These are phyloP conservation scores for Leuciscus idus DNA, from an alignment of 2,113 vertebrate species.

Conservation along the genomic window DNA sequence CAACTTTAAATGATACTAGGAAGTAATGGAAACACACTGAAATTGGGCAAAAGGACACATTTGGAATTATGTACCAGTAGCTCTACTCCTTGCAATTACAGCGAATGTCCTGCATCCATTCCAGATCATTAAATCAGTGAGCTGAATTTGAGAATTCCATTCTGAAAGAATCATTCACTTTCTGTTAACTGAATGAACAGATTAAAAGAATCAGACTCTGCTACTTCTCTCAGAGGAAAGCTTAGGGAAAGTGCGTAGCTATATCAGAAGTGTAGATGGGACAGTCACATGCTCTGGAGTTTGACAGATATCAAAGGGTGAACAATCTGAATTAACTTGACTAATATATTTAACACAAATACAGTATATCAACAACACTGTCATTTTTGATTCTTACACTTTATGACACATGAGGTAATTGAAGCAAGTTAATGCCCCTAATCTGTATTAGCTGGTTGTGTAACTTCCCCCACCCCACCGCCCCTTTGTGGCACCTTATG, in stretches of 20 bases:
- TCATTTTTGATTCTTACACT: conserved; percentile 19
- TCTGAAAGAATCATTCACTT: not conserved
- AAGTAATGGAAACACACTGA: not conserved
- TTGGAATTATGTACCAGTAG: not conserved
- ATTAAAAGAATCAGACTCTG: not conserved
- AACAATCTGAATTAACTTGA: not conserved
- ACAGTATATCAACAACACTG: not conserved
- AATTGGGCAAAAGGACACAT: not conserved
- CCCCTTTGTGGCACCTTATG: conserved; percentile 34
- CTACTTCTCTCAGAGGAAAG: not conserved
- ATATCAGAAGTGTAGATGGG: not conserved
- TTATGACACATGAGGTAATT: conserved; percentile 48
- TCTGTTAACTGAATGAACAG: not conserved
- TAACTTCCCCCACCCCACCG: conserved; percentile 56
- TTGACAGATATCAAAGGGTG: too few species aligned
- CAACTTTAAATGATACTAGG: not conserved
- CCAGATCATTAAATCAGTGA: not conserved
- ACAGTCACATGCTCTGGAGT: not conserved
- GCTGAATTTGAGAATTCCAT: not conserved
- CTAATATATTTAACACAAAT: not conserved
- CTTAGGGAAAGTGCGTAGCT: not conserved
- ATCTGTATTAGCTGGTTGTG: conserved; percentile 68
- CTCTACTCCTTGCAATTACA: not conserved
- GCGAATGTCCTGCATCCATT: not conserved
- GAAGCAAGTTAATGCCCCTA: conserved; percentile 66